Evolutionary conservation across 2,888 invertebrate genomes (phyloP), one percentile per base, ranked within the genome.

Genomic region (Rhagonycha lutea): DNA sequence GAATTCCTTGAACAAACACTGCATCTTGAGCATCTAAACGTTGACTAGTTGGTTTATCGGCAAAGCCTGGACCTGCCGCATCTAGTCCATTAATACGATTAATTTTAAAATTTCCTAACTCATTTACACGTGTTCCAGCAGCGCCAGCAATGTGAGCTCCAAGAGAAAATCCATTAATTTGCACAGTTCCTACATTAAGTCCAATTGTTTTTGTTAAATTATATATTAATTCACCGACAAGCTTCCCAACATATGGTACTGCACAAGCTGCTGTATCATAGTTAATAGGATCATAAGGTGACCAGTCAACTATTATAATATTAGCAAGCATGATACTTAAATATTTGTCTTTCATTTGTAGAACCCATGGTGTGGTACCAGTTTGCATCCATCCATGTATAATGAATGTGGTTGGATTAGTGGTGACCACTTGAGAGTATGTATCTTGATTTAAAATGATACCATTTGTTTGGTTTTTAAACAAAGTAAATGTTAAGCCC

Each of bases 141-240:
- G 23, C 47, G 10, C 75, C 75, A 10, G 69, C 63, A 7, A 75
- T 14, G 9, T 75, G 75, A 14, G 68, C 75, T 10, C 75, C 75
- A 14, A 75, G 47, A 10, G 75, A 75, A 29, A 69, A 72, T 29
- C 75, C 75, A 23, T 68, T 69, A 3, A 75, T 61, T 32, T 68
- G 61, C 3, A 29, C n/a, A 14, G 9, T 24, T 7, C 47, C 24
- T 18, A 70, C 10, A 32, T 14, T 10, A 4, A 61, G n/a, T 4
- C 11, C 18, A 24, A 4, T 0, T 11, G 9, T 14, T n/a, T n/a
- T n/a, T n/a, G 28, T 69, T 9, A 72, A 8, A 32, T 73, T 69
- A 14, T 61, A 70, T 29, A 74, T 70, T 9, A 74, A 70, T n/a
- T 74, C 24, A 5, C 67, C 74, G 1, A 47, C 18, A 18, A 70